Conservation (phyloP, 2,113 vertebrate genomes). For the Daphoenositta chrysoptera region DNA sequence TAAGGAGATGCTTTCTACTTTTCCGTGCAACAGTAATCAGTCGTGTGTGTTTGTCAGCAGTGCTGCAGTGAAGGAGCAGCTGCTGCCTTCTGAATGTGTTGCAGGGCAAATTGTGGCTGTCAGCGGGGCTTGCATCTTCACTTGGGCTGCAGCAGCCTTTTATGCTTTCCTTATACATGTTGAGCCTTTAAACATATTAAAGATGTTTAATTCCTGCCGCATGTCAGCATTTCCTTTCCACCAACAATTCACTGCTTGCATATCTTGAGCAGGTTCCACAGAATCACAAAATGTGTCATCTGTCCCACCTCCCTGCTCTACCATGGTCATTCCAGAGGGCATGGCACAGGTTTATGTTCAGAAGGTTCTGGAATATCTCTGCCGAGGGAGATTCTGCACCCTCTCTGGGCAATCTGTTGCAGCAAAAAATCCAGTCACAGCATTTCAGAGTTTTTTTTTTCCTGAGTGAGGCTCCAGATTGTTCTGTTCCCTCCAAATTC, state of each 20-base stretch:
- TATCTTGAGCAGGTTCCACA: background rate
- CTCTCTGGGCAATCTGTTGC: background rate
- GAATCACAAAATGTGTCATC: background rate
- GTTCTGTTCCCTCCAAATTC: background rate
- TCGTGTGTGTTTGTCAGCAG: background rate
- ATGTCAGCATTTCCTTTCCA: background rate
- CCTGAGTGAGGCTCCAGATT: background rate
- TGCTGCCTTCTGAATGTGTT: background rate
- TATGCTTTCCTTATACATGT: fast-evolving
- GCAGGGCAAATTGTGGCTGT: background rate
- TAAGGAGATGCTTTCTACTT: background rate
- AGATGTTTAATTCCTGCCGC: background rate
- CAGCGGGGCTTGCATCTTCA: background rate
- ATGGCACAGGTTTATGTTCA: background rate
- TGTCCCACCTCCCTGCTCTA: background rate
- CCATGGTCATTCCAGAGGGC: background rate
- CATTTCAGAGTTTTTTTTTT: background rate
- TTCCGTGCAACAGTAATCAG: background rate
- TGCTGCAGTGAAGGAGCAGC: background rate
- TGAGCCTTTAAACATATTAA: background rate
- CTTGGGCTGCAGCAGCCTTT: background rate
- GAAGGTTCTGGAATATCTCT: background rate
- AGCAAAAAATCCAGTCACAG: background rate
- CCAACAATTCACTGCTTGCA: background rate
- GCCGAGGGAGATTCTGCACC: background rate